These are phyloP conservation scores for Peromyscus aztecus DNA, from an alignment of 2,797 vertebrate genomes.

Conservation along the genomic window DNA sequence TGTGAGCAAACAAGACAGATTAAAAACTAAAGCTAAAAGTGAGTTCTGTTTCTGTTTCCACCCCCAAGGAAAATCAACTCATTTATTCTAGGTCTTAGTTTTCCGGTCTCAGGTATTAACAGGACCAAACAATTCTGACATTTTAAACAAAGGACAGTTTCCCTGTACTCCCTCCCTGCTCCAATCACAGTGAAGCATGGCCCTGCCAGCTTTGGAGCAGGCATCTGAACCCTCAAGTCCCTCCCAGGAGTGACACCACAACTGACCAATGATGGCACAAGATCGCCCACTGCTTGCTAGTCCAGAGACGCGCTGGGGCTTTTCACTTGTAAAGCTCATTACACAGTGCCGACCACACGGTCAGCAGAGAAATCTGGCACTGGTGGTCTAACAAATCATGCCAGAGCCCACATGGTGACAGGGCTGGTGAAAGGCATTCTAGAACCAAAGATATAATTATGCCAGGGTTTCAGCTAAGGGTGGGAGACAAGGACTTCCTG, in stretches of 20 bases:
- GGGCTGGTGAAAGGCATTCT: background rate
- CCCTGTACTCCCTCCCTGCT: too few species aligned
- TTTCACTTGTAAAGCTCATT: accelerated
- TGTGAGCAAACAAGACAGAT: background rate
- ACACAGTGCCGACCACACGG: accelerated
- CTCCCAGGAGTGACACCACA: background rate
- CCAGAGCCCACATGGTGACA: background rate
- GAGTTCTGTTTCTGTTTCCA: background rate
- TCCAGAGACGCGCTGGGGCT: accelerated
- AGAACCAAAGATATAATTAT: background rate
- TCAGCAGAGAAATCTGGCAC: background rate
- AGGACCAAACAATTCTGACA: background rate
- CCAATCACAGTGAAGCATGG: background rate
- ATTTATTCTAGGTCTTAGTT: background rate
- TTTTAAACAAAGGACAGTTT: background rate
- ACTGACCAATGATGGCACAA: background rate
- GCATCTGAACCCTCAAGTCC: background rate
- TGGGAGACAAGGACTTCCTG: background rate
- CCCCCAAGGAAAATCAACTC: background rate
- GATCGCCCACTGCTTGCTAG: background rate
- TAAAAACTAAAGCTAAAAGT: constrained; percentile 27
- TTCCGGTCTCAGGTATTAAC: background rate
- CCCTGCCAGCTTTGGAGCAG: background rate
- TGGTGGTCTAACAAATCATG: background rate
- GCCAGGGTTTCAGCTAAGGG: background rate